Conservation (phyloP, 2,113 vertebrate genomes). For the Calidris pugnax region DNA sequence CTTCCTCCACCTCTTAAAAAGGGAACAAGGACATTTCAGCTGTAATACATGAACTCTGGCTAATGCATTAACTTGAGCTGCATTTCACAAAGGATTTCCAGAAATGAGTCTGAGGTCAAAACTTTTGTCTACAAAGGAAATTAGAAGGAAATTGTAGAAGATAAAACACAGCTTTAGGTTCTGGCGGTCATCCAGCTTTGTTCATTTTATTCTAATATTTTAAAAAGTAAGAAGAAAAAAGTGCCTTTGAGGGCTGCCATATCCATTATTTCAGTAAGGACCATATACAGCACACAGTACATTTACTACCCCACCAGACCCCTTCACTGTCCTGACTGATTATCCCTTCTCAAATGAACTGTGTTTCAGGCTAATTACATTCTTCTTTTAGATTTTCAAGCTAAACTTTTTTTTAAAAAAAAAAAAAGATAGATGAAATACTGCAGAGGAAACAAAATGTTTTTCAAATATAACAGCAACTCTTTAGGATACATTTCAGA, state of each 20-base stretch:
- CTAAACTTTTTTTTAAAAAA: neutral
- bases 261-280: neutral
- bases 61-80: neutral
- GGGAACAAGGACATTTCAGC: neutral
- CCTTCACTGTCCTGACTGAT: neutral
- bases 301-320: neutral
- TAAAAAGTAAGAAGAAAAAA: neutral
- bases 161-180: constrained; percentile 73
- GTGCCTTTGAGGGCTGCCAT: neutral
- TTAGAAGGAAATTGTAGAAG: constrained; percentile 78
- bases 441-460: neutral
- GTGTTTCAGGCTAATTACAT: neutral
- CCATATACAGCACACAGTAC: neutral
- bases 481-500: neutral
- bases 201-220: constrained; percentile 61
- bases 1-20: neutral
- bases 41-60: neutral
- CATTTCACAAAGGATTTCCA: constrained; percentile 41
- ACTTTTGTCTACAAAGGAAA: constrained; percentile 75
- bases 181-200: constrained; percentile 70
- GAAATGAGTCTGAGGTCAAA: constrained; percentile 69
- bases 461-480: neutral
- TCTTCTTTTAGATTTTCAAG: neutral
- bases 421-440: neutral
- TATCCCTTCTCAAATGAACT: neutral